Percentiles rank a stretch among this genome's conserved stretches.
phyloP scores from a whole-genome alignment of 2,113 vertebrate species.

The Collichthys lucidus region DNA sequence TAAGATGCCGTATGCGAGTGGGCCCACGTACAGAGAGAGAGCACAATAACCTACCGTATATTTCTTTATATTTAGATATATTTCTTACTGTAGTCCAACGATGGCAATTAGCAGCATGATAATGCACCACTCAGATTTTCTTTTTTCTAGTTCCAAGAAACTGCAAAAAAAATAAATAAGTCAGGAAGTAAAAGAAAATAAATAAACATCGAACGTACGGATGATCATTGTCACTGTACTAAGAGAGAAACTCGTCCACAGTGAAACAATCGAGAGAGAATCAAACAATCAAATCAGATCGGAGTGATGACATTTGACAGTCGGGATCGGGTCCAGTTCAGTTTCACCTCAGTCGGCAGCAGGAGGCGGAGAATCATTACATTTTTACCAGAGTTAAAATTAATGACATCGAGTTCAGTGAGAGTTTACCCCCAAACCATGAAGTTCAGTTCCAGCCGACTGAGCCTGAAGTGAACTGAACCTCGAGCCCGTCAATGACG shows the following conservation, averaged over 20 bases:
- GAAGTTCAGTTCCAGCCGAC: slow-evolving; percentile 22
- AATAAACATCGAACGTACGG: slow-evolving; percentile 82
- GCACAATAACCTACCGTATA: slow-evolving; percentile 81
- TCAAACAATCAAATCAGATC: slow-evolving; percentile 70
- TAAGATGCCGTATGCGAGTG: slow-evolving; percentile 71
- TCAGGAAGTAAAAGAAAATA: slow-evolving; percentile 59
- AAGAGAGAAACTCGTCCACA: slow-evolving; percentile 81
- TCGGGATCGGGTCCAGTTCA: slow-evolving; percentile 49
- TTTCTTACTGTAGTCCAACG: slow-evolving; percentile 75
- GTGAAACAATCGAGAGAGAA: slow-evolving; percentile 79
- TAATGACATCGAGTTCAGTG: slow-evolving; percentile 64
- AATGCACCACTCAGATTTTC: slow-evolving; percentile 72
- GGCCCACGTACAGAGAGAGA: slow-evolving; percentile 77
- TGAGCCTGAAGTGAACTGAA: slow-evolving; percentile 58
- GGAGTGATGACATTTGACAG: slow-evolving; percentile 56
- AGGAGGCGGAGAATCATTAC: slow-evolving; percentile 15
- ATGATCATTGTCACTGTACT: slow-evolving; percentile 82
- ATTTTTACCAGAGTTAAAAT: slow-evolving; percentile 27
- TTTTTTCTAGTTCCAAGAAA: slow-evolving; percentile 73
- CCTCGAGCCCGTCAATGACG: slow-evolving; percentile 57
- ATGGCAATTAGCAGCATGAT: slow-evolving; percentile 82
- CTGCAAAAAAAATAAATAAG: slow-evolving; percentile 70
- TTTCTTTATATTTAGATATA: slow-evolving; percentile 67
- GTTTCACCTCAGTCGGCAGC: slow-evolving; percentile 46
- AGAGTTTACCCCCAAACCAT: neutral